Percentiles rank a stretch among this genome's conserved stretches.
Conservation (phyloP, 2,888 invertebrate genomes). For the Nomada ruficornis region DNA sequence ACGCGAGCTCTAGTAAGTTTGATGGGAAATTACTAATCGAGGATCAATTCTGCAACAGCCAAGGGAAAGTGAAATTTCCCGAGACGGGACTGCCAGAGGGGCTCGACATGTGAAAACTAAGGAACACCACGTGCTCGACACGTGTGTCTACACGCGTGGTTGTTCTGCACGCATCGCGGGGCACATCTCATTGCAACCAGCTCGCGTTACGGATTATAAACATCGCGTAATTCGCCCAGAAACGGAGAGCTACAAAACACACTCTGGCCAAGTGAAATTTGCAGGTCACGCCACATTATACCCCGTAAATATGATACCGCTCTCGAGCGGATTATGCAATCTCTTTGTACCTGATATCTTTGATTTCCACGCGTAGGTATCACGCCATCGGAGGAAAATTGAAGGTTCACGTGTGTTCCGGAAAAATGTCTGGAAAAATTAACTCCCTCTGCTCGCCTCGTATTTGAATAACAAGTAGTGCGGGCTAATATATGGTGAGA, state of each 20-base stretch:
- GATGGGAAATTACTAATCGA: conserved; percentile 34
- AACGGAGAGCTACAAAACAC: conserved; percentile 30
- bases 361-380: not conserved
- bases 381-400: not conserved
- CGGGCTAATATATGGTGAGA: too few relatives aligned
- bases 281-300: conserved; percentile 67
- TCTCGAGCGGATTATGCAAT: conserved; percentile 20
- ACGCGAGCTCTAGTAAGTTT: not conserved
- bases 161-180: conserved; percentile 25
- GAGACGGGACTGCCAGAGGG: conserved; percentile 4
- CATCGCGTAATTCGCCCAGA: conserved; percentile 62
- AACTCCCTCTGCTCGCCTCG: too few relatives aligned
- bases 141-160: conserved; percentile 63
- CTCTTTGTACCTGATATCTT: not conserved
- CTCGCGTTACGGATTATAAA: conserved; percentile 70
- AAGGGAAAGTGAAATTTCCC: conserved; percentile 43
- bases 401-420: not conserved
- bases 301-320: conserved; percentile 44
- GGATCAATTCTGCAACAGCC: conserved; percentile 14
- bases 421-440: not conserved
- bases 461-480: too few relatives aligned
- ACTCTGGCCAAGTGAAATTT: conserved; percentile 58
- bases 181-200: conserved; percentile 49
- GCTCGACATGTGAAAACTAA: conserved; percentile 19
- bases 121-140: conserved; percentile 63